phyloP scores from a whole-genome alignment of 2,888 invertebrate species.

The Agriopis marginaria region DNA sequence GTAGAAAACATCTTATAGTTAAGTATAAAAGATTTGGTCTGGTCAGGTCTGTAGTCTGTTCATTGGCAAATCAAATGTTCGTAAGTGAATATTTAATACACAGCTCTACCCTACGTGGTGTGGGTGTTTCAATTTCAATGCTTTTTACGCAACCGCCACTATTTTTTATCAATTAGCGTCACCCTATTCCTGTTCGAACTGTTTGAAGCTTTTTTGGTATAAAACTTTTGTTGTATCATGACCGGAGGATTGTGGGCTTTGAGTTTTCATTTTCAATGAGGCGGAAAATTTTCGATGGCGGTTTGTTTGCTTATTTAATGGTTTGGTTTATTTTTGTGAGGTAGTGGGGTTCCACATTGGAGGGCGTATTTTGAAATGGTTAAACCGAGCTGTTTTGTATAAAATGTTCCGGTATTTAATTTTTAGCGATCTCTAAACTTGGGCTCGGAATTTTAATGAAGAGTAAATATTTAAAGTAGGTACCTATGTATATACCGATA shows the following conservation, averaged over 20 bases:
- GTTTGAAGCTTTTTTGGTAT: constrained; percentile 41
- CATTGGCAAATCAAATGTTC: too few species aligned
- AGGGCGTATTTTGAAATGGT: constrained; percentile 11
- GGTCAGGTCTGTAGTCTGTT: too few species aligned
- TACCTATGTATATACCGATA: too few species aligned
- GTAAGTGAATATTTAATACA: too few species aligned
- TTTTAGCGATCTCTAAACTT: constrained; percentile 4
- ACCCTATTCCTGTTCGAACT: neutral
- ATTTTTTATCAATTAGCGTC: neutral
- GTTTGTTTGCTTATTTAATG: constrained; percentile 24
- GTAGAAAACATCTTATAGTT: too few species aligned
- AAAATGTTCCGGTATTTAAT: constrained; percentile 5
- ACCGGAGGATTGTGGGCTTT: constrained; percentile 19
- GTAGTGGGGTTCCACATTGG: constrained; percentile 8
- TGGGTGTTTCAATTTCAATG: neutral
- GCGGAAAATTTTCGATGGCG: constrained; percentile 21
- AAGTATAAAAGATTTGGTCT: too few species aligned
- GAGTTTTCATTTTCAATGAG: constrained; percentile 34
- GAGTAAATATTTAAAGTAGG: too few species aligned
- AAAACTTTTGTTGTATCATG: constrained; percentile 32
- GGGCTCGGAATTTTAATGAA: neutral
- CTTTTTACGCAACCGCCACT: neutral
- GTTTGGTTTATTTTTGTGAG: constrained; percentile 21
- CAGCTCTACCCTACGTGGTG: too few species aligned
- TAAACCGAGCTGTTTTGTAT: constrained; percentile 11